These are phyloP conservation scores for Enteromius paludinosus DNA, from an alignment of 2,797 vertebrate genomes.

Conservation along the genomic window DNA sequence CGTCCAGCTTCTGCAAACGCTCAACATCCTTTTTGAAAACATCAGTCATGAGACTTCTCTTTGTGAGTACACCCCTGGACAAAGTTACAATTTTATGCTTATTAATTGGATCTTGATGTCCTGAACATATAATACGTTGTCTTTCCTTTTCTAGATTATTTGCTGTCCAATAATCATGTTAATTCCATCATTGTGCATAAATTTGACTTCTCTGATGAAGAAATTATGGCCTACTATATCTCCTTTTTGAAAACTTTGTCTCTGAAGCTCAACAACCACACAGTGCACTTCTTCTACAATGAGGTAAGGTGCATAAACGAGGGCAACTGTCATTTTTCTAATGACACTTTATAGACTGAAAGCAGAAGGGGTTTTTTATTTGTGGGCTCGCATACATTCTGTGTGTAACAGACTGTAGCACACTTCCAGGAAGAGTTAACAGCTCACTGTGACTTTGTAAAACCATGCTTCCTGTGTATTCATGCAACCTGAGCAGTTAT, in stretches of 20 bases:
- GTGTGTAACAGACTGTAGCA: background rate
- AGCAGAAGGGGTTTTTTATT: background rate
- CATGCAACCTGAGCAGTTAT: conserved; percentile 1
- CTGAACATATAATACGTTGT: background rate
- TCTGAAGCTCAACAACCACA: conserved; percentile 97
- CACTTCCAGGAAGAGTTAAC: conserved; percentile 22
- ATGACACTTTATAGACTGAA: background rate
- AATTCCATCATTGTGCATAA: conserved; percentile 99
- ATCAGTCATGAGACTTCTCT: conserved; percentile 98
- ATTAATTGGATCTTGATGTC: background rate
- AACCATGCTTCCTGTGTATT: conserved; percentile 10
- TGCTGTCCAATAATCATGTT: conserved; percentile 97
- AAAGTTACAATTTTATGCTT: background rate
- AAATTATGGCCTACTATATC: conserved; percentile 99
- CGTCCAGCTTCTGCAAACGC: conserved; percentile 95
- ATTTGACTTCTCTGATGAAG: conserved; percentile 98
- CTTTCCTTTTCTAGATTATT: conserved; percentile 82
- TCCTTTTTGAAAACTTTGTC: conserved; percentile 98
- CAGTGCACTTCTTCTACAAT: conserved; percentile 99
- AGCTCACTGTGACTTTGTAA: conserved; percentile 20
- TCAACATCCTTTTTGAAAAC: conserved; percentile 99
- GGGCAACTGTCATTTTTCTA: background rate
- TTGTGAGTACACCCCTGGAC: conserved; percentile 80
- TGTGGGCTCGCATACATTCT: background rate
- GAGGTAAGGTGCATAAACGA: conserved; percentile 83